Base-by-base conservation (phyloP, 2,797 vertebrate species). In the Sylvia borin region DNA sequence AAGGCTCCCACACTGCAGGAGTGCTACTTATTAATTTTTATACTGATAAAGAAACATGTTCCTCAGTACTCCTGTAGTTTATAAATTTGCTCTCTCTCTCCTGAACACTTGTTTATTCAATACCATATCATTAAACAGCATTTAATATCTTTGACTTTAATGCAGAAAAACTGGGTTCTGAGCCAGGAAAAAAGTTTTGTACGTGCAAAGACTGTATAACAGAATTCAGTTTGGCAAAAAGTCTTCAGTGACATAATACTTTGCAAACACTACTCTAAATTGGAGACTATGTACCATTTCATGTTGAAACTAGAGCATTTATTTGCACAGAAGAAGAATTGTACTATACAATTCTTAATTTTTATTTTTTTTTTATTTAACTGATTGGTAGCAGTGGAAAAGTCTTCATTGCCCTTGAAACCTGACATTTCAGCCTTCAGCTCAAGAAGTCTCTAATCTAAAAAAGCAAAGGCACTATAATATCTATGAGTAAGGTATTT, bases 331-430 rank as follows among this genome's bases (percentile, higher is more conserved):
- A 82, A 86, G n/a, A 62, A 80, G 5, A 45, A 66, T 5, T n/a
- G 7, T 51, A 66, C 10, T 31, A 36, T 2, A 36, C 1, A 47
- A 64, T 29, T 58, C 5, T 20, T 34, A 5, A 1, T 21, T 27
- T 50, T 17, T 21, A 10, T 4, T 20, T 54, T 54, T 38, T 50
- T 38, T 50, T 36, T 58, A 66, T 84, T 80, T 20, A 50, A 62
- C 42, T 57, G n/a, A 43, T 6, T 42, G 7, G 29, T 73, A 82
- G 16, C 16, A 50, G 15, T 22, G 40, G 16, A 48, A 80, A 82
- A 77, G 51, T 43, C 43, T 40, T 80, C 61, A 77, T 55, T 92
- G 84, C 40, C 78, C 92, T 93, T 95, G 78, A 97, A 92, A 87
- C 31, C 22, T 61, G 78, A 71, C 50, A 47, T 57, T 89, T 88